phyloP scores from a whole-genome alignment of 2,888 invertebrate species.

The Hirtodrosophila trivittata region DNA sequence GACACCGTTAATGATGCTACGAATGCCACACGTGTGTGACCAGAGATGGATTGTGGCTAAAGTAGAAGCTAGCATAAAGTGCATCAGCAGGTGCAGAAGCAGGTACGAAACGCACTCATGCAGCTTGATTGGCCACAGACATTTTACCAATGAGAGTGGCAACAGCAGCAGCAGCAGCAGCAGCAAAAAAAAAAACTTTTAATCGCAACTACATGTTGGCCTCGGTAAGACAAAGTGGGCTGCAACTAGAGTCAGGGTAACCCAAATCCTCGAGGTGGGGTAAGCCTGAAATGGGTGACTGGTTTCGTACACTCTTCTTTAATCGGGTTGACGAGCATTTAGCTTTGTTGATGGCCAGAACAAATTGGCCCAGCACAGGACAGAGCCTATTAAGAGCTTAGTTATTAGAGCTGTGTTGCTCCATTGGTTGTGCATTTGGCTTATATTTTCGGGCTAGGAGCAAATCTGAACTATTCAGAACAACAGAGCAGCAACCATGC shows the following conservation, averaged over 20 bases:
- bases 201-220: slow-evolving; percentile 51
- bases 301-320: background rate
- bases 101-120: slow-evolving; percentile 69
- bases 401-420: slow-evolving; percentile 33
- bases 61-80: background rate
- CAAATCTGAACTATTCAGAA: no score
- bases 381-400: slow-evolving; percentile 21
- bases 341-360: slow-evolving; percentile 9
- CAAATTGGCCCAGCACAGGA: slow-evolving; percentile 38
- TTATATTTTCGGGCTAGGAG: slow-evolving; percentile 6
- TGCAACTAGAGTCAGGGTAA: slow-evolving; percentile 6
- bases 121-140: slow-evolving; percentile 76
- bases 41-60: no score
- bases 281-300: slow-evolving; percentile 14
- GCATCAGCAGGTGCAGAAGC: slow-evolving; percentile 5
- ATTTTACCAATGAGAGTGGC: slow-evolving; percentile 55
- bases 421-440: slow-evolving; percentile 24
- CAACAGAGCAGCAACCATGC: slow-evolving; percentile 3
- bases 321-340: slow-evolving; percentile 12
- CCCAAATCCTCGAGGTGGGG: background rate
- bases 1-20: slow-evolving; percentile 70
- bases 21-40: slow-evolving; percentile 42
- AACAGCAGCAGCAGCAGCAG: slow-evolving; percentile 25
- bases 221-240: slow-evolving; percentile 23
- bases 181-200: slow-evolving; percentile 46